Conservation (phyloP, 2,797 vertebrate genomes). For the Tapera naevia region DNA sequence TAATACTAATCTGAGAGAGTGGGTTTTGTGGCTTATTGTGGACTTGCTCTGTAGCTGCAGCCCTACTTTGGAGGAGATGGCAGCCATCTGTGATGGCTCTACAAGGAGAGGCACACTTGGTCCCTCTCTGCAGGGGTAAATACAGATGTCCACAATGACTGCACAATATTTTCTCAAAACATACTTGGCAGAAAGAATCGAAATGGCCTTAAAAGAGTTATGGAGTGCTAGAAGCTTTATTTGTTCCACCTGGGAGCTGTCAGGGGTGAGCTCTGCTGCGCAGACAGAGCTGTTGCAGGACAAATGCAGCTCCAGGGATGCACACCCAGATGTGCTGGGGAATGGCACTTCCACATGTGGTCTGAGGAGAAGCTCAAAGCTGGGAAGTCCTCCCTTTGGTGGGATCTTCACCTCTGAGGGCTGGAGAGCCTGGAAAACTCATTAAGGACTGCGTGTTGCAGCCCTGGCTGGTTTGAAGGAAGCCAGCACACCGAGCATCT, state of each 20-base stretch:
- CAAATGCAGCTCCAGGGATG: neutral
- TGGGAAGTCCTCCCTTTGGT: neutral
- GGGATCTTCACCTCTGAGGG: neutral
- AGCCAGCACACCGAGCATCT: neutral
- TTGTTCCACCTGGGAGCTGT: neutral
- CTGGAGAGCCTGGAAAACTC: neutral
- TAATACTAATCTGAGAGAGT: neutral
- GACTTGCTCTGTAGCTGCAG: neutral
- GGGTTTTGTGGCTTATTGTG: neutral
- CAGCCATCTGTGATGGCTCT: accelerated
- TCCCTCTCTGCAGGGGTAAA: neutral
- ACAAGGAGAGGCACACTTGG: neutral
- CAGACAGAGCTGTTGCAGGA: neutral
- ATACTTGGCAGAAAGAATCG: neutral
- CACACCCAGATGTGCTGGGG: neutral
- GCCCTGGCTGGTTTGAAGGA: neutral
- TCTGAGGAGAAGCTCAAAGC: neutral
- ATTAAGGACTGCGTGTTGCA: neutral
- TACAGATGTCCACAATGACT: accelerated
- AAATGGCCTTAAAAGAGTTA: neutral
- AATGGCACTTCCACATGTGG: neutral
- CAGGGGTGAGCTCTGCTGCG: neutral
- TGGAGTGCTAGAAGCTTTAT: neutral
- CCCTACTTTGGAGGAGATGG: neutral
- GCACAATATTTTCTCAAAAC: neutral